Conservation (phyloP, 2,113 vertebrate species). For the Pontoporia blainvillei region DNA sequence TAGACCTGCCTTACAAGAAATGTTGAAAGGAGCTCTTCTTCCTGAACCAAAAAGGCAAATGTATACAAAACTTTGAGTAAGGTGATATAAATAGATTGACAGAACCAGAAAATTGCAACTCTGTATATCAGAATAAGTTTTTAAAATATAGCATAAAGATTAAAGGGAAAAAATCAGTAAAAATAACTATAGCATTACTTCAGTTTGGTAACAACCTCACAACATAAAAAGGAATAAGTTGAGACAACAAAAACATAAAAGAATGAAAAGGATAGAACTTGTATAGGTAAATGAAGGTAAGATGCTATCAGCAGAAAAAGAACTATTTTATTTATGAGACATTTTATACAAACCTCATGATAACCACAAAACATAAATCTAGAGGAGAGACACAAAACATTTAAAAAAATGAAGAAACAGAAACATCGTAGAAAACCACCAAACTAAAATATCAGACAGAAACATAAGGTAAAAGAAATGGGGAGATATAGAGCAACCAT, state of each 20-base stretch:
- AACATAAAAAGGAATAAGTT: neutral
- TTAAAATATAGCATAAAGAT: neutral
- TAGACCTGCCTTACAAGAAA: neutral
- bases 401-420: neutral
- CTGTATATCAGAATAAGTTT: neutral
- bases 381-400: neutral
- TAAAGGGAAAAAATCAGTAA: neutral
- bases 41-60: neutral
- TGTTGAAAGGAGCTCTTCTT: neutral
- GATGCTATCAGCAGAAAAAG: neutral
- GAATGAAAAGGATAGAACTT: neutral
- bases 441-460: neutral
- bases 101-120: neutral
- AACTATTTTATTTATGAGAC: neutral
- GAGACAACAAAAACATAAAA: neutral
- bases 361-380: neutral
- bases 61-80: neutral
- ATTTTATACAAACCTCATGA: neutral
- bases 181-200: neutral
- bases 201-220: neutral
- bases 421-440: neutral
- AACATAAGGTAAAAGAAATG: neutral
- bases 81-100: neutral
- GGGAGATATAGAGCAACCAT: neutral
- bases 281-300: neutral